phyloP scores from a whole-genome alignment of 1,140 invertebrate genomes.

The Dendrolimus punctatus region DNA sequence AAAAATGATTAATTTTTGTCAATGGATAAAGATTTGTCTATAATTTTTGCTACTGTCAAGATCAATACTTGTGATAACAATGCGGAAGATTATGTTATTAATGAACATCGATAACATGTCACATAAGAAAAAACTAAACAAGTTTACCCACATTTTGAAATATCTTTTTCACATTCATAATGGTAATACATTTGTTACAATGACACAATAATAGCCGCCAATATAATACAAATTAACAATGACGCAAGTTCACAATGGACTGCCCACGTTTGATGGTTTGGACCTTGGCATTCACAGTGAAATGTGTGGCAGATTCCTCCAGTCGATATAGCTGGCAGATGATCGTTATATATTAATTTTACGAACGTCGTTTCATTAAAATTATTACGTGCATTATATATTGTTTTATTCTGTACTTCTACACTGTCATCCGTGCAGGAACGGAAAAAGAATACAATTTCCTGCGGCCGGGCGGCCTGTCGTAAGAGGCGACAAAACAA shows the following conservation, averaged over 20 bases:
- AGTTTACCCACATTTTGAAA: constrained; percentile 10
- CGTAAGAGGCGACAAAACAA: no score
- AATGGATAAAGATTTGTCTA: no score
- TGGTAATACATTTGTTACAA: constrained; percentile 8
- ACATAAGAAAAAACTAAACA: background rate
- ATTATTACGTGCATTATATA: constrained; percentile 17
- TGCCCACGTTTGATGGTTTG: constrained; percentile 37
- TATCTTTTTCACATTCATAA: constrained; percentile 10
- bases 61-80: no score
- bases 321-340: constrained; percentile 42
- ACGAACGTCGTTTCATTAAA: constrained; percentile 33
- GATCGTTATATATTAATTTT: constrained; percentile 45
- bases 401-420: no score
- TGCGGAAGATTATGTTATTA: no score
- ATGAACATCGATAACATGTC: no score
- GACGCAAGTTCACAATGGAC: constrained; percentile 40
- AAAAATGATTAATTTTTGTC: no score
- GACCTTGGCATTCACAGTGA: constrained; percentile 58
- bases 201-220: constrained; percentile 20
- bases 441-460: no score
- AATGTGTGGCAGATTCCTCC: constrained; percentile 53
- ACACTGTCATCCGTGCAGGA: no score
- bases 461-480: no score
- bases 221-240: constrained; percentile 56
- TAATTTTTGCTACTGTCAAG: no score